Evolutionary conservation across 2,797 vertebrate species (phyloP), one percentile per base, ranked within the genome.

Genomic region (Gambusia yucatana): DNA sequence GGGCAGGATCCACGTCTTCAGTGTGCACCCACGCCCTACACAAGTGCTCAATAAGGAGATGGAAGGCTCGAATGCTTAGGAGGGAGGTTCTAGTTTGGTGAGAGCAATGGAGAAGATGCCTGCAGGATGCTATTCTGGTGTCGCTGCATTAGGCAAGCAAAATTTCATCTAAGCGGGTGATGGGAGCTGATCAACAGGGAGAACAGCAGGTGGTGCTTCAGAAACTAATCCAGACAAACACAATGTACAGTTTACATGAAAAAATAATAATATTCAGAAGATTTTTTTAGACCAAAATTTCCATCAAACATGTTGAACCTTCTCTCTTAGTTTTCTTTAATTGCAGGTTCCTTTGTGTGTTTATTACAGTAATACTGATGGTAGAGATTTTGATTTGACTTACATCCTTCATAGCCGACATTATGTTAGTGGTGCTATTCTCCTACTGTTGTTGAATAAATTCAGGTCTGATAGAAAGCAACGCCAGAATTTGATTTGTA

Each of bases 41-140:
- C 92, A 92, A 96, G 89, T 96, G 91, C 96, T 97, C 94, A 96
- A 97, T 91, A 95, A 96, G 95, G 94, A 96, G 95, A 95, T 91
- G 90, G 93, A 93, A 77, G 83, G 91, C 92, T 93, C 83, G 85
- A 92, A 86, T 39, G 78, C 84, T 91, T 90, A 87, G 93, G 91
- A 90, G 87, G 82, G 93, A 95, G 93, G 94, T 90, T 94, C 93
- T 90, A 87, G 95, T 95, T 96, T 92, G 93, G 94, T 91, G 92
- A 92, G 75, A 63, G 71, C 88, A 83, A 80, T 74, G 85, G 77
- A 79, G 77, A 90, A 88, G 91, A 93, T 79, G 87, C 80, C 92
- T 88, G 43, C 91, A 70, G 77, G 95, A 88, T 95, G 93, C 97
- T 98, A 97, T 98, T 97, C 97, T 98, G 97, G 92, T 93, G 95